Evolutionary conservation across 30 jellyfish, hydroid and myxozoan genomes (phyloP).

Genomic region (Clytia hemisphaerica): DNA sequence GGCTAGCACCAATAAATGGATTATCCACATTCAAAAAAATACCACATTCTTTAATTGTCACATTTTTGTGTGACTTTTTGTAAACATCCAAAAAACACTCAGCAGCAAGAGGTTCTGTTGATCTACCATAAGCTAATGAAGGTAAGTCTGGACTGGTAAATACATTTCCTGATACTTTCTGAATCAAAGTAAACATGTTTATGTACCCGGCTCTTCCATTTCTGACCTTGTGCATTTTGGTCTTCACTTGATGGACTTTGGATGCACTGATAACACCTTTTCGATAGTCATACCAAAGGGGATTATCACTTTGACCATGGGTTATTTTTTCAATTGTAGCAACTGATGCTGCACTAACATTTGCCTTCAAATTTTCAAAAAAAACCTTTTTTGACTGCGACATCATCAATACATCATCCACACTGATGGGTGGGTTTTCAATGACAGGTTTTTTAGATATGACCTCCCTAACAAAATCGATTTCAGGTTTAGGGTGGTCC

Average conservation of each 20-base stretch:
- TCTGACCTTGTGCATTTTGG: neutral
- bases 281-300: constrained; percentile 18
- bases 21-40: constrained; percentile 7
- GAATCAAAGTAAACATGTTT: constrained; percentile 8
- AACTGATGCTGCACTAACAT: neutral
- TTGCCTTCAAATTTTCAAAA: too few relatives aligned
- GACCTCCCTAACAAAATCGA: neutral
- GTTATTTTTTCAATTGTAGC: constrained; percentile 18
- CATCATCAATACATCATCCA: too few relatives aligned
- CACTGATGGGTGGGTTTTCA: too few relatives aligned
- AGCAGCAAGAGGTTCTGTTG: constrained; percentile 24
- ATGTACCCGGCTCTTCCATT: too few relatives aligned
- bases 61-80: constrained; percentile 6
- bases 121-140: constrained; percentile 13
- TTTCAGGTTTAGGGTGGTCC: neutral
- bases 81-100: neutral
- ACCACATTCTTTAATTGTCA: constrained; percentile 38
- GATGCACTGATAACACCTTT: constrained; percentile 33
- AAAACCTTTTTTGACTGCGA: too few relatives aligned
- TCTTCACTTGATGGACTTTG: constrained; percentile 30
- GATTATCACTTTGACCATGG: constrained; percentile 34
- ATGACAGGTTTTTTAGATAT: neutral
- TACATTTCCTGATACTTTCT: constrained; percentile 17
- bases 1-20: constrained; percentile 62
- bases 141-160: too few relatives aligned